These are phyloP conservation scores for Rhagonycha lutea DNA, from an alignment of 2,888 invertebrate species.

Conservation along the genomic window DNA sequence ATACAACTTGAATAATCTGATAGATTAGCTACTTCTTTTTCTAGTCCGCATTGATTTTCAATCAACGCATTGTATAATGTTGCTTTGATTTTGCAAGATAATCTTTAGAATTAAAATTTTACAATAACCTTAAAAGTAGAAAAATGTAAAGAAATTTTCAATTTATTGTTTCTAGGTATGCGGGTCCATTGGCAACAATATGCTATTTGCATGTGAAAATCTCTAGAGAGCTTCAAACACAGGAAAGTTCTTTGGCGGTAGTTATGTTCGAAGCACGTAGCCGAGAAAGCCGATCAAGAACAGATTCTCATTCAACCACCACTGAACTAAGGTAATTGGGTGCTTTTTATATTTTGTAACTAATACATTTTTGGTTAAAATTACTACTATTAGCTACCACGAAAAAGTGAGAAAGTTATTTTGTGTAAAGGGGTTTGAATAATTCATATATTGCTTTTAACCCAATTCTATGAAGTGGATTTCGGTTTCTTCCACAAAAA, in stretches of 20 bases:
- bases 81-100: background rate
- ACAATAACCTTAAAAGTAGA: too few species aligned
- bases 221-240: constrained; percentile 64
- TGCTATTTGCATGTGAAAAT: constrained; percentile 69
- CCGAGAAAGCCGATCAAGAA: constrained; percentile 45
- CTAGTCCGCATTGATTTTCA: background rate
- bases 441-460: background rate
- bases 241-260: constrained; percentile 60
- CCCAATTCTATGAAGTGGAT: background rate
- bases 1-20: background rate
- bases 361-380: background rate
- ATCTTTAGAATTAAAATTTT: background rate
- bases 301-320: constrained; percentile 49
- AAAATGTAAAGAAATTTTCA: too few species aligned
- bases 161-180: constrained; percentile 57
- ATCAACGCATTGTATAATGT: background rate
- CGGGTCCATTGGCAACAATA: constrained; percentile 62
- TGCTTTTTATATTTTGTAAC: background rate
- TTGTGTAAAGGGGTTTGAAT: background rate
- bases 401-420: background rate
- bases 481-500: background rate
- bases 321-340: constrained; percentile 45
- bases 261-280: constrained; percentile 61
- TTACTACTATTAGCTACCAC: background rate
- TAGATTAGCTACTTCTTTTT: background rate